Base-by-base conservation (phyloP, 2,888 invertebrate species). In the Athetis lepigone region DNA sequence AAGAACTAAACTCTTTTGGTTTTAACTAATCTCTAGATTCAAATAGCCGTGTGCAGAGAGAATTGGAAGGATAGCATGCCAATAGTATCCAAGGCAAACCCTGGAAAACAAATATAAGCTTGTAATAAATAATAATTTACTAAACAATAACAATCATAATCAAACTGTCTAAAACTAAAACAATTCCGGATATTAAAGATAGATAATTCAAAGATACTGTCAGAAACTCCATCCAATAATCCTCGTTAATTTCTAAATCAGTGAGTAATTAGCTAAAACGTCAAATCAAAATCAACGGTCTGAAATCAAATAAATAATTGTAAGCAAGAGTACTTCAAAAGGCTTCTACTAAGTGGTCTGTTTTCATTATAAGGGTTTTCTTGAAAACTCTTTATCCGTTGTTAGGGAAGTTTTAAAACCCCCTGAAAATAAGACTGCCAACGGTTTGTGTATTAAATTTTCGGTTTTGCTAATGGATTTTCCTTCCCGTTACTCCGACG, bases 361-460 rank as follows among this genome's bases (percentile, higher is more conserved):
- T 57, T 56, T 75, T 56, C 36, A 42, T 71, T 70, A 25, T 21
- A 43, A 54, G 36, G 19, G 59, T 18, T 19, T 43, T 62, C 23
- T 16, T 29, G 2, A 11, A 45, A 8, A 40, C 4, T 4, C 21
- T 21, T 11, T 43, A 29, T 60, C 46, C 13, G 6, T 45, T 64
- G 52, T 57, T 66, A 29, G 40, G 40, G 49, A 73, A 70, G 50
- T 67, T 72, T 62, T 69, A 45, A 75, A 70, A 62, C 55, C 27
- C n/a, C 29, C 45, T 54, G 19, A 61, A 63, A 60, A 63, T 59
- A 55, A 69, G 36, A 27, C 58, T 40, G 6, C 16, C 8, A 45
- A 60, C 40, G 69, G 52, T 75, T 77, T 55, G 43, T 55, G 47
- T 64, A 63, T 68, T 11, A 63, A 59, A 43, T 59, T 55, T 56